These are phyloP conservation scores for Oxygymnocypris stewartii DNA, from an alignment of 2,113 vertebrate genomes.

Conservation along the genomic window DNA sequence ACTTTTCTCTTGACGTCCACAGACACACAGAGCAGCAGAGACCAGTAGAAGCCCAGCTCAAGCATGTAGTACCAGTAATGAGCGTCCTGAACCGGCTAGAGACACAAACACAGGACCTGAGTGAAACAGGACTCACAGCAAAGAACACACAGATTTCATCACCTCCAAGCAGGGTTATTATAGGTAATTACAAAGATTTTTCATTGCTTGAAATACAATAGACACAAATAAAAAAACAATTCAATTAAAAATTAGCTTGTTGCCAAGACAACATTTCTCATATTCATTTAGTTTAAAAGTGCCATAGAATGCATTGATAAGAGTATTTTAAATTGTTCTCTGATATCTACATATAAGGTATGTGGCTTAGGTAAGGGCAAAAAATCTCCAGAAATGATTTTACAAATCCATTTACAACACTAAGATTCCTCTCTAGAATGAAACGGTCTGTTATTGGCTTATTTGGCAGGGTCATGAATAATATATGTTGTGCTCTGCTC, in stretches of 20 bases:
- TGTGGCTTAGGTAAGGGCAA: no score
- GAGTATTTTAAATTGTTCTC: no score
- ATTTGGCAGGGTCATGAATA: no score
- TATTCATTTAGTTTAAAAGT: no score
- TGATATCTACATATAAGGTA: no score
- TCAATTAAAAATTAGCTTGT: background rate
- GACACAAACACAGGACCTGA: conserved; percentile 19
- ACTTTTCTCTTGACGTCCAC: conserved; percentile 92
- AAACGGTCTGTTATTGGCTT: no score
- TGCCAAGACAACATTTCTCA: no score
- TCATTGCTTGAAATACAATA: background rate
- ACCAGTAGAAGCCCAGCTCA: conserved; percentile 88
- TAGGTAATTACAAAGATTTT: background rate
- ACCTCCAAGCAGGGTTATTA: background rate
- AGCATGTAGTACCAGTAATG: conserved; percentile 91
- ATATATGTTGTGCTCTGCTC: no score
- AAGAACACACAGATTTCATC: background rate
- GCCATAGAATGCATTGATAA: no score
- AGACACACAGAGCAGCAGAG: conserved; percentile 84
- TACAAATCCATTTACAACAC: no score
- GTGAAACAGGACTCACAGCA: background rate
- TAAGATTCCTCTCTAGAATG: no score
- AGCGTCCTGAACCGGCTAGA: conserved; percentile 77
- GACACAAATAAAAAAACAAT: background rate
- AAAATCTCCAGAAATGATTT: no score